Base-by-base conservation (phyloP, 1,140 invertebrate species). In the Lysiphlebus fabarum region DNA sequence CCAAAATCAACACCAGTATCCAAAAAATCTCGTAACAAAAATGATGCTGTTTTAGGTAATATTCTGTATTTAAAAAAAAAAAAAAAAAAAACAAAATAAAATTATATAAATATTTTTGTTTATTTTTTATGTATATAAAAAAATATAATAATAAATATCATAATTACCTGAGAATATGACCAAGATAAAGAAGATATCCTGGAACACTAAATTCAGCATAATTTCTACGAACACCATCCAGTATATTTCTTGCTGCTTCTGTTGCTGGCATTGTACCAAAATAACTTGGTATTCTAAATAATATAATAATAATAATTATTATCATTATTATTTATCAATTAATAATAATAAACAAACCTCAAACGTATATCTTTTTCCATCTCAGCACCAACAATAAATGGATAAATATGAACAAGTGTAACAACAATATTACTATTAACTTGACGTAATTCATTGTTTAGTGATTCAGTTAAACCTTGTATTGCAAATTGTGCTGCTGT, bases 401-500 rank as follows among this genome's bases (percentile, higher is more conserved):
- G 85, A 68, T 86, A 86, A 49, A 87, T 78, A 63, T 86, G 85
- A 45, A 82, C 78, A 6, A 86, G 70, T 11, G 84, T 84, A 12
- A 86, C 79, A 64, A 82, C 75, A 8, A 87, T 79, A 59, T 82
- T 81, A 58, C 64, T 81, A 69, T 76, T 82, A 66, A 67, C 80
- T 75, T 67, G 83, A 73, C 84, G 78, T 1, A 86, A 67, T 64
- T 87, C 82, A 53, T 84, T 82, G 62, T 82, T 79, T 3, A 87
- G 72, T 1, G 84, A 84, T 64, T 86, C 84, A 6, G 82, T 83
- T 40, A 87, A 75, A 2, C 85, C 85, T 69, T 88, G 82, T 2
- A 89, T 82, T 14, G 87, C 88, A 76, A 88, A 88, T 74, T 91
- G 89, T 7, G 87, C 83, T 1, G 87, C 84, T 62, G 85, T 85